Evolutionary conservation across 2,888 invertebrate genomes (phyloP).

Genomic region (Mimumesa dahlbomi): DNA sequence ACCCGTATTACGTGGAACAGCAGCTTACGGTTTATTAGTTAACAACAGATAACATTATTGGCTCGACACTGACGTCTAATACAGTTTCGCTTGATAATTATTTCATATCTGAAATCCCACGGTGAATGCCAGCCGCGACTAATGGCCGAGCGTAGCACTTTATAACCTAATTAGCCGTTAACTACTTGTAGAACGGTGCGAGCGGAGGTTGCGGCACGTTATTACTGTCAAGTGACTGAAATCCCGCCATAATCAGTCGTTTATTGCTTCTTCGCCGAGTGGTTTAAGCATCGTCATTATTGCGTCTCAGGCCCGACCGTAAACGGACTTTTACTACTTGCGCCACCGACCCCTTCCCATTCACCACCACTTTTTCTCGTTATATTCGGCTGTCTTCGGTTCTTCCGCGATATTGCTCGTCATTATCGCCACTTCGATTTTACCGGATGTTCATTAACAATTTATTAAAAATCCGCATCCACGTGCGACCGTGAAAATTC

Average conservation of each 20-base stretch:
- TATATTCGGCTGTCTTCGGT: no score
- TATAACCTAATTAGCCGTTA: constrained; percentile 31
- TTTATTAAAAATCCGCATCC: no score
- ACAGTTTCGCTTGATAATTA: constrained; percentile 16
- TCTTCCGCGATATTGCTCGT: no score
- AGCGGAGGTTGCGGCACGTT: no score
- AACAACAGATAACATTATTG: no score
- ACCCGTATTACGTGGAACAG: no score
- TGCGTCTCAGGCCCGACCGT: constrained; percentile 25
- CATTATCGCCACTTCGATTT: no score
- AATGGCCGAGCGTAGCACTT: constrained; percentile 13
- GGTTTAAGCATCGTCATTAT: constrained; percentile 27
- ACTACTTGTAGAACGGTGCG: constrained; percentile 1
- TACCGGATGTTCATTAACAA: no score
- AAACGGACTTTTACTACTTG: constrained; percentile 44
- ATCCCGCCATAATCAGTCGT: constrained; percentile 35
- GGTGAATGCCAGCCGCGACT: neutral
- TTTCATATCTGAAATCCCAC: neutral
- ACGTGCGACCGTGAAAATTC: no score
- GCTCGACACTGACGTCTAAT: neutral
- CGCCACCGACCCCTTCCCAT: neutral
- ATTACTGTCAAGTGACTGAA: constrained; percentile 21
- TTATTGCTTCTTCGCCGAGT: constrained; percentile 27
- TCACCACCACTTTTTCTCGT: no score
- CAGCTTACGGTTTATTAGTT: no score